phyloP scores from a whole-genome alignment of 2,888 invertebrate genomes.

The Clusia tigrina region DNA sequence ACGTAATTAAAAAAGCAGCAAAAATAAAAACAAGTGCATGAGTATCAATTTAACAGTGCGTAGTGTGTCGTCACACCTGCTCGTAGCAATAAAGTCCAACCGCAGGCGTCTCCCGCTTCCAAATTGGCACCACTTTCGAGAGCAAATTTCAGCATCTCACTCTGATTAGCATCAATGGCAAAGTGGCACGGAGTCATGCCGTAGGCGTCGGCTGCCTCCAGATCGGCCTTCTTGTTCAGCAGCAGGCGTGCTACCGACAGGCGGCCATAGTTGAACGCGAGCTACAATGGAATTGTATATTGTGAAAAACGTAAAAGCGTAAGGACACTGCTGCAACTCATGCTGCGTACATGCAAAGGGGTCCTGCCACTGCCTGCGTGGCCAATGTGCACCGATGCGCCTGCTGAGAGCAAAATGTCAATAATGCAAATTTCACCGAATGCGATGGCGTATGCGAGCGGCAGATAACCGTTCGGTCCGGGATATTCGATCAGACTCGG shows the following conservation, averaged over 20 bases:
- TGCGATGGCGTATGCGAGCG: slow-evolving; percentile 61
- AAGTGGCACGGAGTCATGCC: slow-evolving; percentile 61
- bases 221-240: slow-evolving; percentile 59
- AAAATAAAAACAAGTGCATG: slow-evolving; percentile 13
- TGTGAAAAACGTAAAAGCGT: neutral
- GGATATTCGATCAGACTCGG: slow-evolving; percentile 58
- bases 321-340: slow-evolving; percentile 10
- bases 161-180: slow-evolving; percentile 61
- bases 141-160: slow-evolving; percentile 59
- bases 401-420: slow-evolving; percentile 57
- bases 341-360: slow-evolving; percentile 57
- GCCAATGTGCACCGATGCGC: slow-evolving; percentile 58
- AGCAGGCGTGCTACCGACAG: slow-evolving; percentile 59
- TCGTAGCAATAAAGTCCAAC: slow-evolving; percentile 61
- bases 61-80: slow-evolving; percentile 47
- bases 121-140: slow-evolving; percentile 58
- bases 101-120: slow-evolving; percentile 56
- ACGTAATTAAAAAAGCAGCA: neutral
- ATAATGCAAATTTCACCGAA: slow-evolving; percentile 58
- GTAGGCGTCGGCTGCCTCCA: slow-evolving; percentile 58
- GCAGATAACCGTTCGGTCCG: slow-evolving; percentile 58
- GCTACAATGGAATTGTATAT: slow-evolving; percentile 40
- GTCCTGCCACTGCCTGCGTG: slow-evolving; percentile 55
- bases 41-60: neutral
- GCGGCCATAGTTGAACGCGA: slow-evolving; percentile 61